phyloP scores from a whole-genome alignment of 2,797 vertebrate genomes.

The Cheracebus regulus region DNA sequence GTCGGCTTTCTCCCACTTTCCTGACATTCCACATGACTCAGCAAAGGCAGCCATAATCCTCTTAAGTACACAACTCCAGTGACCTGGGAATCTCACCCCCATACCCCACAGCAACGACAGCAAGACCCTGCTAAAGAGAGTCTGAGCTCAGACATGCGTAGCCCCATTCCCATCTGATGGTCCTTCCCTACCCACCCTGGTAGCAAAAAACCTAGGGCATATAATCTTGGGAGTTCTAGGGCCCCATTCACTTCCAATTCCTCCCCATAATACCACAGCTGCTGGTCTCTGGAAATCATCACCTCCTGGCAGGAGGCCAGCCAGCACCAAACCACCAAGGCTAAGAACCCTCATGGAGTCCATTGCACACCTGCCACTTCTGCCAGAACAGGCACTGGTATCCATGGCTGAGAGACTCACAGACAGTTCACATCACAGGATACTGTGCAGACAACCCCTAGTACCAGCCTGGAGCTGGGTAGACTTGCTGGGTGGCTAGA shows the following conservation, averaged over 20 bases:
- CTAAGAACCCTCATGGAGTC: not conserved
- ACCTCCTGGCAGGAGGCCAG: not conserved
- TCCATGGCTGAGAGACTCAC: not conserved
- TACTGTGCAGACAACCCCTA: not conserved
- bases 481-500: no score
- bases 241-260: not conserved
- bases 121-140: not conserved
- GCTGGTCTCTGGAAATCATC: not conserved
- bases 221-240: not conserved
- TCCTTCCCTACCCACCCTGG: not conserved
- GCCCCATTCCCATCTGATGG: not conserved
- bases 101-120: not conserved
- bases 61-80: not conserved
- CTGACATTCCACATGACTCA: not conserved
- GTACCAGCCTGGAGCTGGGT: no score
- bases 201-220: not conserved
- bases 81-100: not conserved
- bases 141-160: not conserved
- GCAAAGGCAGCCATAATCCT: not conserved
- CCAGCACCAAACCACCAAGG: not conserved
- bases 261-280: not conserved
- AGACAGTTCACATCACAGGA: not conserved
- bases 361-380: no score
- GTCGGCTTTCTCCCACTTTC: not conserved
- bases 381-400: no score